Percentiles rank a stretch among this genome's conserved stretches.
Conservation (phyloP, 2,888 invertebrate species). For the Protula sp. region DNA sequence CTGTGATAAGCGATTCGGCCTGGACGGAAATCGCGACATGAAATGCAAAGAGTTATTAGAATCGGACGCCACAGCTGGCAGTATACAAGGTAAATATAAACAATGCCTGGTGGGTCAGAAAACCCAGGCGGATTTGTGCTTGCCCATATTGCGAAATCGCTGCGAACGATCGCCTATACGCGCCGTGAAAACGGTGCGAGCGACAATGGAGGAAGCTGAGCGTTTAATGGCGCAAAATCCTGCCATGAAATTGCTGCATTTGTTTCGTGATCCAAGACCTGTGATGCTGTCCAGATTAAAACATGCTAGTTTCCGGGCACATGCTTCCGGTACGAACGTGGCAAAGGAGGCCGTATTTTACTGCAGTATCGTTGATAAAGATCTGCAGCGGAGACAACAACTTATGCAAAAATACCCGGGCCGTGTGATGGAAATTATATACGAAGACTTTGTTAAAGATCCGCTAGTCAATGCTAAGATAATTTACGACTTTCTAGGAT, state of each 20-base stretch:
- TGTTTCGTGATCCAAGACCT: constrained; percentile 14
- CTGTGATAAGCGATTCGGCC: constrained; percentile 10
- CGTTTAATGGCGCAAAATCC: constrained; percentile 1
- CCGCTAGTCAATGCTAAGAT: too few relatives aligned
- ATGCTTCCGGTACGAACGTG: neutral
- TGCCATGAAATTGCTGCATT: constrained; percentile 9
- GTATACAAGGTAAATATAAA: too few relatives aligned
- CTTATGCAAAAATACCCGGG: constrained; percentile 6
- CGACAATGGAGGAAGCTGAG: constrained; percentile 9
- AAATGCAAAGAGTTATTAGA: too few relatives aligned
- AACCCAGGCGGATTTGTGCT: neutral
- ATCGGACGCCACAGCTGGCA: too few relatives aligned
- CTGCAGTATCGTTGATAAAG: constrained; percentile 5
- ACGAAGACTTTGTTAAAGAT: constrained; percentile 11
- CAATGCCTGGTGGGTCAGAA: too few relatives aligned
- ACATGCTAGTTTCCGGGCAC: constrained; percentile 1
- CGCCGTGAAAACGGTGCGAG: constrained; percentile 10
- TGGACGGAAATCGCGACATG: too few relatives aligned
- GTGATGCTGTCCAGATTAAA: constrained; percentile 10
- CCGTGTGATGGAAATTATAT: constrained; percentile 5
- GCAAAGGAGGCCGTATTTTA: constrained; percentile 9
- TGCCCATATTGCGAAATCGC: neutral
- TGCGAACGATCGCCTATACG: neutral
- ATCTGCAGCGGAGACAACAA: constrained; percentile 2
- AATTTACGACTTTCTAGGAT: too few relatives aligned